A percentile compares a stretch with the other conserved stretches of the same genome.
phyloP scores from a whole-genome alignment of 2,113 vertebrate genomes.

The Abramis brama region DNA sequence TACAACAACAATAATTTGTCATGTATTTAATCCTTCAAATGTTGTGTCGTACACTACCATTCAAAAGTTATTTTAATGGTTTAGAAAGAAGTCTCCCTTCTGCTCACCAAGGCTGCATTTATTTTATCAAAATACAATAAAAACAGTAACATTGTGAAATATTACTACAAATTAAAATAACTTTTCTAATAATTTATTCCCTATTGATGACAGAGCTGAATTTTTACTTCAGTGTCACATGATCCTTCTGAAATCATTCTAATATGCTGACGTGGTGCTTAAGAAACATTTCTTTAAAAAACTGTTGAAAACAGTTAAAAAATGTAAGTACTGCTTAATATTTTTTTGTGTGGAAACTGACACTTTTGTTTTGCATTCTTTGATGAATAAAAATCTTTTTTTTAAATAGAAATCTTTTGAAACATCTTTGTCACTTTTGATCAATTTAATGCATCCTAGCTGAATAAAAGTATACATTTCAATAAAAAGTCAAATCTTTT shows the following conservation, averaged over 20 bases:
- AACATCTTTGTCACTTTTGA: too few relatives aligned
- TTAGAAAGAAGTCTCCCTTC: neutral
- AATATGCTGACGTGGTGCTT: neutral
- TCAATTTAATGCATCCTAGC: neutral
- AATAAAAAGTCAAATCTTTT: neutral
- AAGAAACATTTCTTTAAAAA: neutral
- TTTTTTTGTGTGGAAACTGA: neutral
- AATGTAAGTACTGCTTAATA: neutral
- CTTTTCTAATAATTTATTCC: neutral
- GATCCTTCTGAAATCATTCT: neutral
- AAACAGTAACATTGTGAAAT: neutral
- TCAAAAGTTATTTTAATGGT: neutral
- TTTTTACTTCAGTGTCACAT: neutral
- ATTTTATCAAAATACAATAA: neutral
- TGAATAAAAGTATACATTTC: neutral
- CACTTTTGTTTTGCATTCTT: neutral
- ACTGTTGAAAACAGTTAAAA: neutral
- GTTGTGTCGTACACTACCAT: neutral
- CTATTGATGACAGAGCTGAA: neutral
- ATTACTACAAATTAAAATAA: neutral
- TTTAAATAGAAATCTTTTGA: neutral
- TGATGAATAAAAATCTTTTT: neutral
- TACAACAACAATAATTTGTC: too few relatives aligned
- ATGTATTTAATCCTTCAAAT: neutral
- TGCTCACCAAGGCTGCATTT: neutral